phyloP scores from a whole-genome alignment of 1,140 invertebrate species.

The Eupristina koningsbergeri region DNA sequence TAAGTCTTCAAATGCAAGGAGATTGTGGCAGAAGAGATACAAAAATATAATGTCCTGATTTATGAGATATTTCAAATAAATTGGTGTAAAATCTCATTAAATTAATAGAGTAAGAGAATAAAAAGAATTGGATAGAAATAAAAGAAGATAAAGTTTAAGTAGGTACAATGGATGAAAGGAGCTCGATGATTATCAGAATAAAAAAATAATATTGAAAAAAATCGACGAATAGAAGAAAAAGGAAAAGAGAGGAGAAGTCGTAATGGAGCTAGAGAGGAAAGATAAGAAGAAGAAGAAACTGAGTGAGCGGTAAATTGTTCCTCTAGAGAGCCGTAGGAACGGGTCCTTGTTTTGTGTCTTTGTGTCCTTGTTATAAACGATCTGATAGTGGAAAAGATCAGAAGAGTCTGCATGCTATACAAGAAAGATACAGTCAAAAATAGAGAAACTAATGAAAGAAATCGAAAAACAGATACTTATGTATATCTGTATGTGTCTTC shows the following conservation, averaged over 20 bases:
- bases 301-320: slow-evolving; percentile 18
- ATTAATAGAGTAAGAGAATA: neutral
- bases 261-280: neutral
- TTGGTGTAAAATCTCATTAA: neutral
- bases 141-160: neutral
- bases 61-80: neutral
- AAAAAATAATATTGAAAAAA: slow-evolving; percentile 16
- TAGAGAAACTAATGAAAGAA: slow-evolving; percentile 16
- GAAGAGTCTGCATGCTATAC: neutral
- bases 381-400: neutral
- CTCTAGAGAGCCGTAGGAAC: neutral
- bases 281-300: neutral
- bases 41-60: neutral
- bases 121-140: neutral
- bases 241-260: neutral
- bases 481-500: no score
- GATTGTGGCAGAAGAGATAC: no score
- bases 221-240: neutral
- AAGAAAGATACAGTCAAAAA: neutral
- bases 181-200: neutral
- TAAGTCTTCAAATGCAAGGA: no score
- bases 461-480: neutral
- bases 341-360: neutral
- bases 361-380: slow-evolving; percentile 22
- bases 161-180: neutral